Evolutionary conservation across 2,888 invertebrate genomes (phyloP).

Genomic region (Cephalotes varians): DNA sequence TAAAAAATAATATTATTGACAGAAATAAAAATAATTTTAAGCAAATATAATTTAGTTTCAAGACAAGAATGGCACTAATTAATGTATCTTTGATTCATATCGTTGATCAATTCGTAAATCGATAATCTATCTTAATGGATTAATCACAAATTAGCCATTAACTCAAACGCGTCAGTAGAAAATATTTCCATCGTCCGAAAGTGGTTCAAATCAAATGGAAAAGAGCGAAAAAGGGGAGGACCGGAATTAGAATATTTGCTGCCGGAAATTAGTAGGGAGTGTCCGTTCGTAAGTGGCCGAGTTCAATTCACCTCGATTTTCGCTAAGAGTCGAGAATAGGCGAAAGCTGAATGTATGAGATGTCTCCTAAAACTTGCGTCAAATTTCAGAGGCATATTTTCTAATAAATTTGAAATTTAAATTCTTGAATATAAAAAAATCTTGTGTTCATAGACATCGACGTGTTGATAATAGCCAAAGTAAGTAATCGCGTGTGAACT

Average conservation of each 20-base stretch:
- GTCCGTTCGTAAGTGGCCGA: constrained; percentile 79
- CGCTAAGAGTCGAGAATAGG: constrained; percentile 1
- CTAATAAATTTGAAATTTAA: not conserved
- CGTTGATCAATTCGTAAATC: constrained; percentile 3
- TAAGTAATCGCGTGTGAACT: not conserved
- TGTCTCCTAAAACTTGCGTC: not conserved
- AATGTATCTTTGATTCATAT: not conserved
- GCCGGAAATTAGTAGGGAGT: constrained; percentile 83
- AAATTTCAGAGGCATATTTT: not conserved
- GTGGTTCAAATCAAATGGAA: constrained; percentile 66
- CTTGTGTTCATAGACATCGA: not conserved
- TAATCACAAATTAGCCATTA: constrained; percentile 33
- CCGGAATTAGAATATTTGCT: constrained; percentile 80
- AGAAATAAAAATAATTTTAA: not conserved
- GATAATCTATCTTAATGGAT: constrained; percentile 9
- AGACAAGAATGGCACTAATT: not conserved
- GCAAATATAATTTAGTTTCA: not conserved
- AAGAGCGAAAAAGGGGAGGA: constrained; percentile 59
- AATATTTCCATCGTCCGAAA: constrained; percentile 33
- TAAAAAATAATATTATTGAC: not conserved
- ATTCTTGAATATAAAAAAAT: not conserved
- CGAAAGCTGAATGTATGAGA: not conserved
- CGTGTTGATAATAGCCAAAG: not conserved
- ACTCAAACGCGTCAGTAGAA: not conserved
- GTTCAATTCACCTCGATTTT: constrained; percentile 72